These are phyloP conservation scores for Eurytoma californica DNA, from an alignment of 2,888 invertebrate species.

Conservation along the genomic window DNA sequence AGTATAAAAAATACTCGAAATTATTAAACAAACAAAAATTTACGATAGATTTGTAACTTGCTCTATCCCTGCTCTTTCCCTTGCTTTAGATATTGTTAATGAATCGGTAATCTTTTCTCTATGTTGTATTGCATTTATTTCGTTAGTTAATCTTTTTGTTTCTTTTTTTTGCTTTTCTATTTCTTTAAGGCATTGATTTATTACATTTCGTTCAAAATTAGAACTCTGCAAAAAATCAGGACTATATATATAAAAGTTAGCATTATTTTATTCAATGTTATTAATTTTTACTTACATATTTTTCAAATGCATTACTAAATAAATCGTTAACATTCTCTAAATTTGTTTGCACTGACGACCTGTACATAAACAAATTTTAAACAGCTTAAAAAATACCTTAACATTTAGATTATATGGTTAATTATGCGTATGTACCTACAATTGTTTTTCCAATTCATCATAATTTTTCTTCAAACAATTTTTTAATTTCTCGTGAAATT, in stretches of 20 bases:
- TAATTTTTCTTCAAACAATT: conserved; percentile 17
- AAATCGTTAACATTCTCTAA: conserved; percentile 28
- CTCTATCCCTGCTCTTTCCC: conserved; percentile 16
- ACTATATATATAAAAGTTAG: background rate
- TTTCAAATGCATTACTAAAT: conserved; percentile 37
- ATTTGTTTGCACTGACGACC: conserved; percentile 11
- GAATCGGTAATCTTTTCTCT: conserved; percentile 22
- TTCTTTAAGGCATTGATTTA: conserved; percentile 12
- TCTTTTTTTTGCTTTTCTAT: background rate
- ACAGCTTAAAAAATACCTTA: background rate
- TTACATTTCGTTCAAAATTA: background rate
- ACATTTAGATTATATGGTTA: background rate
- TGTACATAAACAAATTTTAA: conserved; percentile 3
- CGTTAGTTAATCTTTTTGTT: background rate
- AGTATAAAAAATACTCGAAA: background rate
- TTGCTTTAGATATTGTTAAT: conserved; percentile 25
- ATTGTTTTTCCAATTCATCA: conserved; percentile 30
- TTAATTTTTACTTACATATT: conserved; percentile 44
- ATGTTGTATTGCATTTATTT: conserved; percentile 12
- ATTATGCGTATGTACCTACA: conserved; percentile 25
- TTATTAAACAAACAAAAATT: conserved; percentile 16
- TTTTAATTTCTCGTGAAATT: conserved; percentile 38
- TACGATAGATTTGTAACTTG: conserved; percentile 32
- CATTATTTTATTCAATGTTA: background rate
- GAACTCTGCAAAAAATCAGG: conserved; percentile 27